Evolutionary conservation across 1,140 invertebrate genomes (phyloP), one percentile per base, ranked within the genome.

Genomic region (Drosophila erecta): DNA sequence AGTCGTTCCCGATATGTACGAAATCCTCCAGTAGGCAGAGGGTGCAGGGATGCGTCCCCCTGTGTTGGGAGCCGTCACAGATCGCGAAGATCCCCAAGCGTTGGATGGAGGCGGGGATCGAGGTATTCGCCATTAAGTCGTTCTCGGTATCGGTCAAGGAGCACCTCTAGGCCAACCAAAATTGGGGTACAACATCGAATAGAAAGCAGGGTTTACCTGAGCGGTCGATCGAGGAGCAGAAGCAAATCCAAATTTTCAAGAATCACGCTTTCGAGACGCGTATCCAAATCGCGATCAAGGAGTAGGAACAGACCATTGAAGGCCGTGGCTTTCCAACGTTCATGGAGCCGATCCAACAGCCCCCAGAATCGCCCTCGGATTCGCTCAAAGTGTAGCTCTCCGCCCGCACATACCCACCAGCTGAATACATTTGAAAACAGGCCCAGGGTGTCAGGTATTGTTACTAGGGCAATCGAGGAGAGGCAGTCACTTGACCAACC

Each of bases 241-340:
- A 65, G 61, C 17, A 17, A n/a, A 20, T 49, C 44, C 14, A 33
- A 24, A 59, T 40, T 44, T 14, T 6, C 20, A 14, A 44, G 30
- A 8, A 12, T 20, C 7, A 20, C 30, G 2, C 8, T 1, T 14
- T 49, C 33, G 3, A 33, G n/a, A 65, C 50, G 24, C 27, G 4
- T 4, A 8, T 24, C 44, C 10, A 11, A 11, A 3, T 8, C 38
- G 14, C 54, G 27, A 2, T 43, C 38, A 10, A 27, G 2, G 3
- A 41, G 54, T 30, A 56, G 14, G 43, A 8, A 12, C 14, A 43
- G n/a, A 11, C 6, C 6, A 20, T 1, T n/a, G 1, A 43, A 27
- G 12, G 11, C 7, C 1, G 43, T 12, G 20, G 10, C 12, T 7
- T n/a, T 24, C 46, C 27, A 24, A 12, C 40, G 4, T 4, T 47